Evolutionary conservation across 2,113 vertebrate species (phyloP).

Genomic region (Ciconia stormi): DNA sequence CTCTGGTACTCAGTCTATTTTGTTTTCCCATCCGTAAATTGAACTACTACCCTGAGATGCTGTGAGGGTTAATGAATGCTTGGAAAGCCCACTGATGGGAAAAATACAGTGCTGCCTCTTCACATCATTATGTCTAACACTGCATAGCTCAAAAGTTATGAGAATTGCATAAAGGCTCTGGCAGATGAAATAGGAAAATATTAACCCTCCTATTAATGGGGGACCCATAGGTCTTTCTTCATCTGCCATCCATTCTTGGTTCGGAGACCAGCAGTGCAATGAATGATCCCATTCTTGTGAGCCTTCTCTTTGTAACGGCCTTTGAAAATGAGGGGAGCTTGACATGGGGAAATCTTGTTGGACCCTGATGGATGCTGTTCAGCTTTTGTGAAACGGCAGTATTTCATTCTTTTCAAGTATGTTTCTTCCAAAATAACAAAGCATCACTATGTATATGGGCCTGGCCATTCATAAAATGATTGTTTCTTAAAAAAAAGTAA

Average conservation of each 20-base stretch:
- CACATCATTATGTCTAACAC: not conserved
- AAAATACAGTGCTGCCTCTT: slow-evolving; percentile 26
- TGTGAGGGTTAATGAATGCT: slow-evolving; percentile 44
- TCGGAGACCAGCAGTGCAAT: not conserved
- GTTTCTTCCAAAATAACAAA: not conserved
- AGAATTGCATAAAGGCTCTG: not conserved
- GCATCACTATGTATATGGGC: too few relatives aligned
- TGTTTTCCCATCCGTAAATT: slow-evolving; percentile 54
- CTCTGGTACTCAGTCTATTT: slow-evolving; percentile 6
- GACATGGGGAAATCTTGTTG: not conserved
- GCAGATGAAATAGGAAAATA: not conserved
- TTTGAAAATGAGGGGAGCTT: not conserved
- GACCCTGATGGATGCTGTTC: not conserved
- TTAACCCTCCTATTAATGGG: not conserved
- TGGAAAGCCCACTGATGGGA: slow-evolving; percentile 24
- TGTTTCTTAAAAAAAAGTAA: not conserved
- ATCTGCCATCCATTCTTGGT: not conserved
- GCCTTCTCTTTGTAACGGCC: not conserved
- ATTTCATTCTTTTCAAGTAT: not conserved
- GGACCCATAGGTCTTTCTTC: not conserved
- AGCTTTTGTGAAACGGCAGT: not conserved
- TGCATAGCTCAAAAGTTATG: not conserved
- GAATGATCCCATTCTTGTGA: not conserved
- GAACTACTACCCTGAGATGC: slow-evolving; percentile 33
- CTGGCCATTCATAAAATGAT: not conserved